Evolutionary conservation across 2,797 vertebrate species (phyloP).

Genomic region (Propithecus deckenii): DNA sequence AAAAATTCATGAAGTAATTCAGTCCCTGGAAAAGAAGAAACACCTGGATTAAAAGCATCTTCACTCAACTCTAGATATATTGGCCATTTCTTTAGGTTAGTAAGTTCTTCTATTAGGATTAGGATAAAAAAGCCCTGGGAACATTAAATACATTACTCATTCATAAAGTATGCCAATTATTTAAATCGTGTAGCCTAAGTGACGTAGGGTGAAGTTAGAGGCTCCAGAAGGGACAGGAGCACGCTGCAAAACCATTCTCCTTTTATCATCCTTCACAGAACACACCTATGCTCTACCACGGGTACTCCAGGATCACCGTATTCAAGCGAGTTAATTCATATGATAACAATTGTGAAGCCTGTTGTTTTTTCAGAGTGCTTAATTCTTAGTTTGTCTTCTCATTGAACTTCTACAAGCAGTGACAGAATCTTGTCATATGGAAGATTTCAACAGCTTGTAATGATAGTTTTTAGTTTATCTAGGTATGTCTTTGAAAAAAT

Average conservation of each 20-base stretch:
- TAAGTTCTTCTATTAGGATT: background rate
- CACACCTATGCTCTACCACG: accelerated
- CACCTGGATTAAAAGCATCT: background rate
- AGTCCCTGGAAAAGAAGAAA: background rate
- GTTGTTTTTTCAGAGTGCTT: background rate
- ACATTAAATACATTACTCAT: background rate
- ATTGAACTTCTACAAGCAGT: background rate
- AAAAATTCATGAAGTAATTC: background rate
- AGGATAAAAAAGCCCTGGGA: background rate
- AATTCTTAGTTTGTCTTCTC: background rate
- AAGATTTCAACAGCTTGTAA: background rate
- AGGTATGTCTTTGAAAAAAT: background rate
- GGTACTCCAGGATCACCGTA: too few species aligned
- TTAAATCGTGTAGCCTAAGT: background rate
- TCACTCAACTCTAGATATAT: background rate
- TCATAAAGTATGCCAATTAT: background rate
- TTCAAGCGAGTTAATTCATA: background rate
- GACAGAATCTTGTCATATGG: background rate
- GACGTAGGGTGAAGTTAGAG: accelerated
- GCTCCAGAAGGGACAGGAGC: too few species aligned
- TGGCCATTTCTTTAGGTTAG: background rate
- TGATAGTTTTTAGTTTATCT: background rate
- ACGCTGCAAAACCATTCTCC: accelerated
- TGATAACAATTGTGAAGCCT: background rate
- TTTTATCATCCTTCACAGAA: accelerated